Conservation (phyloP, 2,113 vertebrate species). For the Indicator maculatus region DNA sequence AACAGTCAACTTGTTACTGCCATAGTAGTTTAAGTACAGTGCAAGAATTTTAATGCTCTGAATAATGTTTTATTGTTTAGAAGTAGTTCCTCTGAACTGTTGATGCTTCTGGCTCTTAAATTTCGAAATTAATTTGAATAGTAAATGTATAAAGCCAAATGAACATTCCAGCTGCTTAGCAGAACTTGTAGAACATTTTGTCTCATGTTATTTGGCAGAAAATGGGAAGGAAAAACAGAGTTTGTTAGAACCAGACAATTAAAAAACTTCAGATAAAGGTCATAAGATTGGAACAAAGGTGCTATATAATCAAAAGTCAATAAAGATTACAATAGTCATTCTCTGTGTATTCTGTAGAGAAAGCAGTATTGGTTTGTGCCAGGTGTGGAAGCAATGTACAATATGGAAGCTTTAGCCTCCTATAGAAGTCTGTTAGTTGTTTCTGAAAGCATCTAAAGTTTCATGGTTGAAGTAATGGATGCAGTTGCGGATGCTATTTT, state of each 20-base stretch:
- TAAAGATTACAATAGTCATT: neutral
- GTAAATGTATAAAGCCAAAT: neutral
- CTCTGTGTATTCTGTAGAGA: neutral
- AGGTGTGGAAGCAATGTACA: neutral
- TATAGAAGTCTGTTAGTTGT: neutral
- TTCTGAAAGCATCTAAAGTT: neutral
- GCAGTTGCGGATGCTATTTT: neutral
- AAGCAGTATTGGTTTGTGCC: neutral
- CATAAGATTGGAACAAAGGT: neutral
- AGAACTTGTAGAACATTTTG: neutral
- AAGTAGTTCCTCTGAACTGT: neutral
- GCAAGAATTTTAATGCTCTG: neutral
- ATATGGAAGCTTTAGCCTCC: neutral
- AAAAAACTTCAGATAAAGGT: neutral
- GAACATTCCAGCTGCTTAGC: neutral
- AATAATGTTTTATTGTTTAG: neutral
- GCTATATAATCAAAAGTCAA: neutral
- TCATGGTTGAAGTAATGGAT: neutral
- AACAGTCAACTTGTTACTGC: neutral
- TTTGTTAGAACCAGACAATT: neutral
- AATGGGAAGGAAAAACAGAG: neutral
- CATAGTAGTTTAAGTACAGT: neutral
- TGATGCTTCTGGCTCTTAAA: neutral
- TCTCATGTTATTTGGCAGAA: neutral
- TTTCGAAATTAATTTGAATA: neutral